Evolutionary conservation across 2,113 vertebrate species (phyloP), one percentile per base, ranked within the genome.

Genomic region (Isichthys henryi): DNA sequence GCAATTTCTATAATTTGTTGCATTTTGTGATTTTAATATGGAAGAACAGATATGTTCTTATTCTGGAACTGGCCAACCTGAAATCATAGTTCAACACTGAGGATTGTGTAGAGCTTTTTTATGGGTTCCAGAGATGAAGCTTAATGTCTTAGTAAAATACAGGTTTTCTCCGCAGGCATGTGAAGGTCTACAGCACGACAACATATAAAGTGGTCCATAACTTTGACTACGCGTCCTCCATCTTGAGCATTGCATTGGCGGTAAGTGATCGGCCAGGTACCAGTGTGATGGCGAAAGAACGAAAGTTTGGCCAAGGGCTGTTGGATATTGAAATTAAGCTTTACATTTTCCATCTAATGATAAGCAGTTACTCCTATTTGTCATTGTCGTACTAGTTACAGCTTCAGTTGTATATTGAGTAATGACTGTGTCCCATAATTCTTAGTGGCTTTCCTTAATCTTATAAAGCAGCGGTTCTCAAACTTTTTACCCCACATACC

Each of bases 161-260:
- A 13, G 85, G 1, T 46, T 91, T 89, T 0, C 91, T 91, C 66
- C 91, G 5, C 91, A 99, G 98, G 94, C 98, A 99, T 52, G 97
- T 99, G 62, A 99, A 99, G 93, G 95, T 99, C 23, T 99, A 99
- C 92, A 99, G 97, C 93, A 99, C 98, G 48, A 95, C 97, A 88
- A 98, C 95, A 89, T 99, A 98, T 91, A 99, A 98, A 96, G 97
- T 98, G 70, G 97, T 98, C 17, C 98, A 99, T 93, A 99, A 97
- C 94, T 98, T 99, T 92, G 97, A 97, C 92, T 98, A 98, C 15
- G 95, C 97, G 15, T 95, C 98, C 5, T 97, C 98, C 17, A 97
- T 99, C 91, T 96, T 99, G 90, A 99, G 98, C 94, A 94, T 99
- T 90, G 98, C 96, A 0, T 91, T 99, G 92, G 96, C 98, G 39